Percentiles rank a stretch among this genome's conserved stretches.
Evolutionary conservation across 2,888 invertebrate species (phyloP).

Genomic region (Hofmannophila pseudospretella): DNA sequence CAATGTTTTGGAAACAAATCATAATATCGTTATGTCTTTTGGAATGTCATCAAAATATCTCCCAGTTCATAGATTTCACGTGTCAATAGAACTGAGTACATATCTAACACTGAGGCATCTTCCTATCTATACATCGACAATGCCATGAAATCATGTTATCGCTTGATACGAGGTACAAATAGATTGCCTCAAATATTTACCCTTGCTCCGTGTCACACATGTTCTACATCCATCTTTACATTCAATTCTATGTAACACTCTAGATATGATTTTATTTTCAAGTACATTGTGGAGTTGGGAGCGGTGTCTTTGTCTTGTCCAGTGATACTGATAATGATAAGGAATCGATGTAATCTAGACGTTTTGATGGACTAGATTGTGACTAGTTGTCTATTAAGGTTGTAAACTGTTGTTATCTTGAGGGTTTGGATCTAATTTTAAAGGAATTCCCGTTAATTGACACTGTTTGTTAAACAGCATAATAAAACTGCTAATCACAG

Average conservation of each 20-base stretch:
- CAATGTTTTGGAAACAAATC: no score
- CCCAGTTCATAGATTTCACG: background rate
- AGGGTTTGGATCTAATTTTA: background rate
- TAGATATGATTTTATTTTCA: constrained; percentile 27
- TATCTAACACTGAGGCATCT: no score
- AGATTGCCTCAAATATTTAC: constrained; percentile 54
- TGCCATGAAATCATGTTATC: constrained; percentile 37
- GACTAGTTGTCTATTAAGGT: background rate
- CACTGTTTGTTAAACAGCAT: no score
- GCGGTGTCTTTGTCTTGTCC: constrained; percentile 14
- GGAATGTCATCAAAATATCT: no score
- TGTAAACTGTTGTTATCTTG: background rate
- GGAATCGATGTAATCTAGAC: constrained; percentile 7
- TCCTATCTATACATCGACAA: constrained; percentile 13
- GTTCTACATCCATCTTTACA: constrained; percentile 46
- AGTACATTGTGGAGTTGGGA: constrained; percentile 17
- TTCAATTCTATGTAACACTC: constrained; percentile 21
- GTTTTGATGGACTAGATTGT: constrained; percentile 2
- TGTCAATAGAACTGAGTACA: constrained; percentile 1
- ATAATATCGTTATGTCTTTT: no score
- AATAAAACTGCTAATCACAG: no score
- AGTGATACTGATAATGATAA: constrained; percentile 1
- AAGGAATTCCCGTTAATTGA: no score
- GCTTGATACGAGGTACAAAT: constrained; percentile 39
- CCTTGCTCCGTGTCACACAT: constrained; percentile 40